A percentile compares a stretch with the other conserved stretches of the same genome.
Evolutionary conservation across 2,113 vertebrate species (phyloP).

Genomic region (Eonycteris spelaea): DNA sequence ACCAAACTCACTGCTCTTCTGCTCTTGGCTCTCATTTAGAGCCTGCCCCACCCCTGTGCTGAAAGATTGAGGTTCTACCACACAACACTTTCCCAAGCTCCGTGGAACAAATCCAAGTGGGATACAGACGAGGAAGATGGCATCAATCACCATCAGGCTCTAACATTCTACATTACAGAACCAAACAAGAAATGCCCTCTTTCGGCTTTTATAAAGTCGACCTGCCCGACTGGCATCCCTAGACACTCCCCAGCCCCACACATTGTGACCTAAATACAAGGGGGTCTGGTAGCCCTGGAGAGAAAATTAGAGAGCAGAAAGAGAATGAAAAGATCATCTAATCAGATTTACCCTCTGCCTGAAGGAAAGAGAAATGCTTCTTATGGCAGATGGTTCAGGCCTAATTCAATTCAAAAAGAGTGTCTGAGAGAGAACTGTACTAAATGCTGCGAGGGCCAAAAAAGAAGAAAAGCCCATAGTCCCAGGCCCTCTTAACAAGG

Average conservation of each 20-base stretch:
- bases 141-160: neutral
- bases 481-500: neutral
- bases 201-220: neutral
- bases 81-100: neutral
- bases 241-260: neutral
- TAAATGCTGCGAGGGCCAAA: neutral
- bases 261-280: neutral
- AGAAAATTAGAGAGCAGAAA: neutral
- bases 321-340: neutral
- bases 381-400: neutral
- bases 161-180: neutral
- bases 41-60: neutral
- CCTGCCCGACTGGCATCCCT: neutral
- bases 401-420: neutral
- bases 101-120: neutral
- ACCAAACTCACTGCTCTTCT: neutral
- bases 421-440: neutral
- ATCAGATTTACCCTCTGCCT: neutral
- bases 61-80: neutral
- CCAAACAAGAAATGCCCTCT: neutral
- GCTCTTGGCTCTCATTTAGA: neutral
- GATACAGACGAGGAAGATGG: neutral
- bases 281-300: neutral
- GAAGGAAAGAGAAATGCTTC: neutral
- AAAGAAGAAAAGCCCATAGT: neutral